Conservation (phyloP, 2,797 vertebrate species). For the Danio tinwini region DNA sequence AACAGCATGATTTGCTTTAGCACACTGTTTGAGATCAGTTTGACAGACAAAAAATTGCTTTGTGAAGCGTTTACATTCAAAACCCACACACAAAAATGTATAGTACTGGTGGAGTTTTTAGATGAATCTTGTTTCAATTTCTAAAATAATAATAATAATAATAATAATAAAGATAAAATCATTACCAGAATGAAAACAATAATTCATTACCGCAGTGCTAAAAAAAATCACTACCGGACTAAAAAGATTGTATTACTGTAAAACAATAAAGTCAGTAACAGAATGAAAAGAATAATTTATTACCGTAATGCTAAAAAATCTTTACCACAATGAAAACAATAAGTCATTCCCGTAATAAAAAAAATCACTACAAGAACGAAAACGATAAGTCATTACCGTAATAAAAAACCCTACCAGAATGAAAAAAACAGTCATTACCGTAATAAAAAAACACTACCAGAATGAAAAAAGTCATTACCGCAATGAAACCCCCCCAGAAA, state of each 20-base stretch:
- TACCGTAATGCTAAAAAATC: not conserved
- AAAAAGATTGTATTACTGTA: too few species aligned
- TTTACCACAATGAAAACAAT: conserved; percentile 10
- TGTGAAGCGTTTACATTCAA: not conserved
- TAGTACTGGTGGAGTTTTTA: not conserved
- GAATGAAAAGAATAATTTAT: conserved; percentile 6
- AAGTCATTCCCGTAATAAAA: not conserved
- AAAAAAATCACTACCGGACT: not conserved
- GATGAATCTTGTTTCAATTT: not conserved
- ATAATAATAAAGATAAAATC: not conserved
- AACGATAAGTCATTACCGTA: not conserved
- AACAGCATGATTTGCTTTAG: conserved; percentile 7
- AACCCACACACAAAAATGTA: not conserved
- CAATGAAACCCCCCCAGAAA: too few species aligned
- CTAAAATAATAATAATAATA: too few species aligned
- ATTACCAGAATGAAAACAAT: conserved; percentile 22
- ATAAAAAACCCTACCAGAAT: too few species aligned
- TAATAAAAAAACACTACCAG: too few species aligned
- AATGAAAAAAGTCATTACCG: too few species aligned
- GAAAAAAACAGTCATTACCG: too few species aligned
- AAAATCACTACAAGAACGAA: conserved; percentile 8
- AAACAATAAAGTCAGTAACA: too few species aligned
- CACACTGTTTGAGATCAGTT: conserved; percentile 1
- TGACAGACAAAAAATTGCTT: not conserved
- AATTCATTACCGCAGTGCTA: not conserved